A percentile compares a stretch with the other conserved stretches of the same genome.
These are phyloP conservation scores for Leguminivora glycinivorella DNA, from an alignment of 1,140 invertebrate species.

Conservation along the genomic window DNA sequence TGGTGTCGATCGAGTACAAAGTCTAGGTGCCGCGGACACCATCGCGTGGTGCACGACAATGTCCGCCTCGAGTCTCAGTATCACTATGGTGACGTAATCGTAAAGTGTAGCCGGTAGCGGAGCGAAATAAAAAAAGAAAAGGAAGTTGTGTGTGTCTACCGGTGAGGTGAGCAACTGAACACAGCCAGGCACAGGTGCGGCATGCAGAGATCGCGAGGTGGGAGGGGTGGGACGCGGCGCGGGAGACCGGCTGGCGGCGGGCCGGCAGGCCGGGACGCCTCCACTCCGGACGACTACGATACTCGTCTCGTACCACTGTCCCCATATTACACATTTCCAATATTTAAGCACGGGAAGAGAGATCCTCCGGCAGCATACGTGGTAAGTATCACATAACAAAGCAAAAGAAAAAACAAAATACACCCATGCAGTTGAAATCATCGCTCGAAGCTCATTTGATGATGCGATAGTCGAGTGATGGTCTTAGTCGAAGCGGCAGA, in stretches of 20 bases:
- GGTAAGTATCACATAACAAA: slow-evolving; percentile 74
- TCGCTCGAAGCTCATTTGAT: slow-evolving; percentile 60
- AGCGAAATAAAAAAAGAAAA: slow-evolving; percentile 74
- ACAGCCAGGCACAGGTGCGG: slow-evolving; percentile 78
- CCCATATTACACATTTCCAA: slow-evolving; percentile 52
- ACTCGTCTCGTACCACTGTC: slow-evolving; percentile 53
- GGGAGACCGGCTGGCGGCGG: slow-evolving; percentile 56
- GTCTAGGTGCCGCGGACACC: slow-evolving; percentile 66
- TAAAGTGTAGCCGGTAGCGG: slow-evolving; percentile 74
- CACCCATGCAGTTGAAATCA: slow-evolving; percentile 65
- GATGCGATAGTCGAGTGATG: slow-evolving; percentile 51
- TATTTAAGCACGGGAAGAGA: slow-evolving; percentile 51
- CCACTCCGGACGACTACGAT: slow-evolving; percentile 46
- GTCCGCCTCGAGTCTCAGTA: slow-evolving; percentile 72
- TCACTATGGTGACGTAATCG: slow-evolving; percentile 65
- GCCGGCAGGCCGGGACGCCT: slow-evolving; percentile 47
- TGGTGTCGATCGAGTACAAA: slow-evolving; percentile 71
- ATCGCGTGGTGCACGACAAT: slow-evolving; percentile 77
- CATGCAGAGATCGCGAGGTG: slow-evolving; percentile 75
- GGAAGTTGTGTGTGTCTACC: slow-evolving; percentile 73
- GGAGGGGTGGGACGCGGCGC: slow-evolving; percentile 64
- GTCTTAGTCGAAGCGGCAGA: slow-evolving; percentile 54
- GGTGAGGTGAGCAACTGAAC: slow-evolving; percentile 79
- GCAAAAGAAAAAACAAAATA: slow-evolving; percentile 77
- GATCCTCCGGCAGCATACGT: slow-evolving; percentile 69